Evolutionary conservation across 2,888 invertebrate species (phyloP), one percentile per base, ranked within the genome.

Genomic region (Apocheima hispidaria): DNA sequence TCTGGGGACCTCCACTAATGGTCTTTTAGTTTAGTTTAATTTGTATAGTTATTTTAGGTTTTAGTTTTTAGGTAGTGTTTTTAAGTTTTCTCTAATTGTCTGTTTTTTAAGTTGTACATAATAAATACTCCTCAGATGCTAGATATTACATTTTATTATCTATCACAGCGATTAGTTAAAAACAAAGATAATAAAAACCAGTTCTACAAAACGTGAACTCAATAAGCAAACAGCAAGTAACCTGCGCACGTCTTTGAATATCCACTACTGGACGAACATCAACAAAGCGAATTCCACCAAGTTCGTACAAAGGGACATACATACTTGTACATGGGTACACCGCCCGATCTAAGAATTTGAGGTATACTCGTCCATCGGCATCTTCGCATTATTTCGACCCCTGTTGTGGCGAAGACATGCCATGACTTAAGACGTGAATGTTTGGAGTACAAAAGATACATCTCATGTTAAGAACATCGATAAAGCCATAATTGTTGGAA

Each of bases 301-400:
- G 48, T 59, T 59, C n/a, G 20, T 35, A 49, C 41, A 40, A 20
- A 46, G 52, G 38, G 14, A 46, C 52, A 41, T n/a, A 50, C 28
- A 10, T n/a, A 16, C 30, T n/a, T n/a, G n/a, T n/a, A n/a, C n/a
- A n/a, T n/a, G n/a, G n/a, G 41, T 33, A 16, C n/a, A 16, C 26
- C 53, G 12, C 53, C 35, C 38, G 52, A 52, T 61, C 40, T 41
- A 49, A 61, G 60, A 66, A 60, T 63, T 48, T 59, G 46, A 44
- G 55, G 66, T 65, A 55, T 53, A 73, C 72, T n/a, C n/a, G n/a
- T n/a, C n/a, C 80, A 82, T 84, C 75, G 81, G 81, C 77, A 79
- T 81, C 79, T 83, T 80, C 83, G 80, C 83, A 81, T 77, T 77
- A 82, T 81, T 81, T 78, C 77, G 73, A 72, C 78, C 78, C 73